Evolutionary conservation across 1,140 invertebrate genomes (phyloP), one percentile per base, ranked within the genome.

Genomic region (Cardiocondyla obscurior): DNA sequence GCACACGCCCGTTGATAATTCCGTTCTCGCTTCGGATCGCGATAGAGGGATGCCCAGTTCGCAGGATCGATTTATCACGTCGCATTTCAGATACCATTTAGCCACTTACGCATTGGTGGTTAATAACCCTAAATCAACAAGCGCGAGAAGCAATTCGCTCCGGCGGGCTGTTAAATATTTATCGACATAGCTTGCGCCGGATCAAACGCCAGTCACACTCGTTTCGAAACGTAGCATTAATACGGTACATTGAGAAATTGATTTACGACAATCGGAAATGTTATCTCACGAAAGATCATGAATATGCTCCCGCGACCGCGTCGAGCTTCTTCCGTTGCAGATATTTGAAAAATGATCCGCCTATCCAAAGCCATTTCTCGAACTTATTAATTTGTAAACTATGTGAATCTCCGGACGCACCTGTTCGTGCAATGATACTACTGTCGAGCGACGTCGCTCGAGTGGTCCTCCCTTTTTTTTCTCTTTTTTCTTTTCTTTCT

Each of bases 401-500:
- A 1, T 46, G 70, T 64, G n/a, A 81, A 69, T 60, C 77, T 53
- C 57, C 46, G 25, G 36, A 3, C 16, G 19, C 82, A 83, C 69
- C 76, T 90, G 84, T 79, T 81, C 60, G 22, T 42, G n/a, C n/a
- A n/a, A n/a, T n/a, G 55, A n/a, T 46, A 19, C 14, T n/a, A n/a
- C n/a, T n/a, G n/a, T n/a, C 44, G 44, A 81, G 53, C 44, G 39
- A 64, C 51, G 79, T 84, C 70, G 67, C 77, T 82, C 72, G 83
- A 14, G 65, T 73, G 53, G 42, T 8, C 60, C 76, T 58, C 42
- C 46, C 46, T 84, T 89, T 89, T 86, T 86, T n/a, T n/a, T n/a
- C n/a, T n/a, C 76, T 58, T 36, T 42, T 53, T 84, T 89, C 88
- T 86, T 86, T n/a, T n/a, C n/a, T n/a, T n/a, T n/a, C n/a, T n/a